phyloP scores from a whole-genome alignment of 2,888 invertebrate genomes.

The Lasioglossum leucozonium region DNA sequence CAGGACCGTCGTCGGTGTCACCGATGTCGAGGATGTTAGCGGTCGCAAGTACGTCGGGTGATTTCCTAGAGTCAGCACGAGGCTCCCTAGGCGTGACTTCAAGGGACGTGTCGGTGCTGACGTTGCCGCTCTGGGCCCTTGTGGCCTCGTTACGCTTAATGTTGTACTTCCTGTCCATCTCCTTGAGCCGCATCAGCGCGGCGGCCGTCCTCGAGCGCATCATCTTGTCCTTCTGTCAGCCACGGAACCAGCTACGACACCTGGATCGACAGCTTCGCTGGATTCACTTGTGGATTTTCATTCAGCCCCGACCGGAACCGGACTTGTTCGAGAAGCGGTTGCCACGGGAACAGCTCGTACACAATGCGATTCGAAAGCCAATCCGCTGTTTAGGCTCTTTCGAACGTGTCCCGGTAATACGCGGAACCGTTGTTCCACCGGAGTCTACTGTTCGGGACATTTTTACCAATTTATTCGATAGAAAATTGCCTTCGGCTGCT shows the following conservation, averaged over 20 bases:
- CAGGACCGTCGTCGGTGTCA: no score
- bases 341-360: conserved; percentile 53
- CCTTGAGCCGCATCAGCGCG: conserved; percentile 75
- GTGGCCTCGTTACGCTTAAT: conserved; percentile 58
- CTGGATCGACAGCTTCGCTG: conserved; percentile 30
- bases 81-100: conserved; percentile 32
- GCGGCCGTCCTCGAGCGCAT: conserved; percentile 76
- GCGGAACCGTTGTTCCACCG: neutral
- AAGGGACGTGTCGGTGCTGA: conserved; percentile 66
- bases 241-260: neutral
- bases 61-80: neutral
- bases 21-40: no score
- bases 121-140: conserved; percentile 44
- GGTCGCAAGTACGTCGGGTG: neutral
- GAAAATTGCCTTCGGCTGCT: neutral
- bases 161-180: conserved; percentile 80
- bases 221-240: conserved; percentile 56
- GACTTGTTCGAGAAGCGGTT: conserved; percentile 39
- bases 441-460: neutral
- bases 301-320: neutral
- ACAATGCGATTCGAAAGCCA: conserved; percentile 27
- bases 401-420: neutral
- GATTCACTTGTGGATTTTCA: conserved; percentile 61
- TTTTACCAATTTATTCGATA: neutral
- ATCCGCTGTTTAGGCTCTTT: neutral